phyloP scores from a whole-genome alignment of 2,888 invertebrate species.

The Sericinus montela region DNA sequence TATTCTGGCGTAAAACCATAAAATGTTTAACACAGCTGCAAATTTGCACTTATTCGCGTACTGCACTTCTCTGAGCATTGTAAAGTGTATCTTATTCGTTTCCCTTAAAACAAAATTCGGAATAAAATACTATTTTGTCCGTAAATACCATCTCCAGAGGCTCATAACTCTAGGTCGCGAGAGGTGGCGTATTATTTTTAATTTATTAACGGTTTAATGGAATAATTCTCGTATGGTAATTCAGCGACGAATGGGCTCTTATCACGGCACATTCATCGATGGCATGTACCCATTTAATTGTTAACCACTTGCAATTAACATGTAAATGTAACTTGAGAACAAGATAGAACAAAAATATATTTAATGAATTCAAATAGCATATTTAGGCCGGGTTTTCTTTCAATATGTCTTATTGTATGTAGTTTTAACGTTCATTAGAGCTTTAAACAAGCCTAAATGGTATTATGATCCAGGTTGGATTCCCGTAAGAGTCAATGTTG shows the following conservation, averaged over 20 bases:
- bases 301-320: constrained; percentile 2
- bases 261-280: constrained; percentile 48
- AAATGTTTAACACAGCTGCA: constrained; percentile 52
- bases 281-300: constrained; percentile 23
- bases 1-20: constrained; percentile 38
- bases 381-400: too few species aligned
- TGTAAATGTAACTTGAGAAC: too few species aligned
- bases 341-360: too few species aligned
- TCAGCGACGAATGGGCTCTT: constrained; percentile 52
- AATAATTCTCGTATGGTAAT: constrained; percentile 75
- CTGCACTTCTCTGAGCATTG: too few species aligned
- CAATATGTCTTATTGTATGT: too few species aligned
- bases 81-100: constrained; percentile 26
- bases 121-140: not conserved
- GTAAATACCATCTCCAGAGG: constrained; percentile 59
- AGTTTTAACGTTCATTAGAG: too few species aligned
- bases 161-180: constrained; percentile 67
- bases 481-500: too few species aligned
- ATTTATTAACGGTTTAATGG: constrained; percentile 73
- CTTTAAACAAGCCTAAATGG: too few species aligned
- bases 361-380: too few species aligned
- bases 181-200: constrained; percentile 69
- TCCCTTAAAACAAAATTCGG: not conserved
- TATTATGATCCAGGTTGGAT: too few species aligned
- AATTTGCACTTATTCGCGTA: constrained; percentile 24